Conservation (phyloP, 2,888 invertebrate genomes). For the Hydriomena furcata region DNA sequence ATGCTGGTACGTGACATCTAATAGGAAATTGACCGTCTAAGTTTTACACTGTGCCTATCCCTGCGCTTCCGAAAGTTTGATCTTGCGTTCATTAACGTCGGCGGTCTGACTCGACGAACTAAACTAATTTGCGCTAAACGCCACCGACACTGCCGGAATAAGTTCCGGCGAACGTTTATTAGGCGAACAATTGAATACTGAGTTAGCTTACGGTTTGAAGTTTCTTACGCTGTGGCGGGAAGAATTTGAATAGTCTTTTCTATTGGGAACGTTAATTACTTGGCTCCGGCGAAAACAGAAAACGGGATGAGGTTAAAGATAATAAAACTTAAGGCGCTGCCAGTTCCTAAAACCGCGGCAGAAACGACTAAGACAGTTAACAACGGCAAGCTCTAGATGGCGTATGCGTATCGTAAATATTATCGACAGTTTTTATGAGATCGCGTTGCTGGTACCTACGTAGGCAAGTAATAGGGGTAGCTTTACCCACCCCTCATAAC, state of each 20-base stretch:
- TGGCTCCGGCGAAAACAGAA: background rate
- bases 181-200: constrained; percentile 51
- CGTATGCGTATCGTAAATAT: no score
- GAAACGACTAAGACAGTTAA: no score
- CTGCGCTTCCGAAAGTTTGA: constrained; percentile 38
- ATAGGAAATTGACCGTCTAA: no score
- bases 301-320: background rate
- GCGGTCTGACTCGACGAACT: constrained; percentile 53
- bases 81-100: constrained; percentile 54
- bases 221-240: constrained; percentile 31
- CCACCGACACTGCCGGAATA: constrained; percentile 49
- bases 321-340: no score
- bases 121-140: constrained; percentile 65
- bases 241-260: constrained; percentile 28
- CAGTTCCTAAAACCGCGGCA: no score
- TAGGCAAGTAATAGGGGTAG: no score
- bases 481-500: no score
- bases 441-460: no score
- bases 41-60: constrained; percentile 13
- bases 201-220: constrained; percentile 36
- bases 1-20: no score
- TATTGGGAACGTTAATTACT: constrained; percentile 20
- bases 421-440: no score
- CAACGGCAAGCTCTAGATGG: no score
- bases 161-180: constrained; percentile 46